A percentile compares a stretch with the other conserved stretches of the same genome.
Evolutionary conservation across 2,888 invertebrate genomes (phyloP).

Genomic region (Dryococelus australis): DNA sequence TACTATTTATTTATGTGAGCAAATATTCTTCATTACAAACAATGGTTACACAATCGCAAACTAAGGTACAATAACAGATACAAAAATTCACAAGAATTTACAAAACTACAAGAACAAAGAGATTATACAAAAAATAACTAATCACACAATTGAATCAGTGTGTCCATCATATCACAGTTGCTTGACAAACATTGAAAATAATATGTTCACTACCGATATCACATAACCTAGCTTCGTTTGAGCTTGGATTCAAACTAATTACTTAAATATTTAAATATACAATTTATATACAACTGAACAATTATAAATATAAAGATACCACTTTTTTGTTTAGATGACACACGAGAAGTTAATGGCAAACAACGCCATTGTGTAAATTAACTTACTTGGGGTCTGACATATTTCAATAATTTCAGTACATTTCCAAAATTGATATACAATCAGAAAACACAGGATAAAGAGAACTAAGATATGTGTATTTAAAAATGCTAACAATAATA

Average conservation of each 20-base stretch:
- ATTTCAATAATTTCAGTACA: no score
- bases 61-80: neutral
- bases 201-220: constrained; percentile 30
- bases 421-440: no score
- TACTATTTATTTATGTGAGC: neutral
- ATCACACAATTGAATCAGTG: neutral
- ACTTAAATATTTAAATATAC: neutral
- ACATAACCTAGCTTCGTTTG: constrained; percentile 41
- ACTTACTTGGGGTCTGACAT: no score
- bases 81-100: neutral
- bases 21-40: neutral
- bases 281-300: neutral
- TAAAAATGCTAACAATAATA: no score
- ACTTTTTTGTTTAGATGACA: neutral
- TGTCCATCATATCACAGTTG: constrained; percentile 18
- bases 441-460: no score
- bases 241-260: constrained; percentile 30
- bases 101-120: neutral
- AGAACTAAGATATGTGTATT: no score
- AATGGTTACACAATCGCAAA: neutral
- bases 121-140: neutral
- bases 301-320: neutral
- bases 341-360: no score
- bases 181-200: neutral
- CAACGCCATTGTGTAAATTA: no score